Evolutionary conservation across 53 echinoderm and acorn worm genomes (phyloP).

Genomic region (Crossaster papposus): DNA sequence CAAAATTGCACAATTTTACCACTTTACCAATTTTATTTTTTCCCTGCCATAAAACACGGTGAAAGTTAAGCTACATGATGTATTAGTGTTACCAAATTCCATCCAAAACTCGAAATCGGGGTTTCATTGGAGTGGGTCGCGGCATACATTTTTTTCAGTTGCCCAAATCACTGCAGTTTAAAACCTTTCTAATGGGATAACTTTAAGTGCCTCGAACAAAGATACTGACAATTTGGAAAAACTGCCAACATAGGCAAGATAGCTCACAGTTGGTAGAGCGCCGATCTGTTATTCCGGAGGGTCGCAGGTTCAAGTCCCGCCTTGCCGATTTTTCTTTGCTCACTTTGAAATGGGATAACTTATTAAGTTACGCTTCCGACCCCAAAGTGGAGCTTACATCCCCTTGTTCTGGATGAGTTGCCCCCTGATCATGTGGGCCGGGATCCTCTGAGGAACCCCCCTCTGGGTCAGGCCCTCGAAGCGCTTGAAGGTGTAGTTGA

Average conservation of each 20-base stretch:
- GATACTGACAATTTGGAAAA: no score
- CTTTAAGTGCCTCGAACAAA: neutral
- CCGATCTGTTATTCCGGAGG: no score
- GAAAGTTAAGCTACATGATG: no score
- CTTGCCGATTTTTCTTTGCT: neutral
- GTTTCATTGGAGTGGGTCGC: no score
- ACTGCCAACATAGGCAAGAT: no score
- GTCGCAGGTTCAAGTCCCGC: no score
- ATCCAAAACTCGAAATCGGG: no score
- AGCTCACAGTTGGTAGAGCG: no score
- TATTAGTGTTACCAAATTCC: no score
- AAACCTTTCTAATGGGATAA: neutral
- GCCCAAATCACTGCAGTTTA: constrained; percentile 48
- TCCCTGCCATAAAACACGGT: no score
- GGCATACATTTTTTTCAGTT: neutral
- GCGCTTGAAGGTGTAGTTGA: constrained; percentile 99
- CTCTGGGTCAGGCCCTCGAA: constrained; percentile 98
- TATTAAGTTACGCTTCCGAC: neutral
- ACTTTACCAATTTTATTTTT: no score
- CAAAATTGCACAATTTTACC: no score
- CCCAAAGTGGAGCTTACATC: neutral
- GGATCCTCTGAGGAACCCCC: constrained; percentile 74
- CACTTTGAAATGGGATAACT: neutral
- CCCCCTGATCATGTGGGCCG: constrained; percentile 47
- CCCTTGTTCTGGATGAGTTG: constrained; percentile 48